These are phyloP conservation scores for Enteromius unitaeniatus DNA, from an alignment of 2,797 vertebrate species.

Conservation along the genomic window DNA sequence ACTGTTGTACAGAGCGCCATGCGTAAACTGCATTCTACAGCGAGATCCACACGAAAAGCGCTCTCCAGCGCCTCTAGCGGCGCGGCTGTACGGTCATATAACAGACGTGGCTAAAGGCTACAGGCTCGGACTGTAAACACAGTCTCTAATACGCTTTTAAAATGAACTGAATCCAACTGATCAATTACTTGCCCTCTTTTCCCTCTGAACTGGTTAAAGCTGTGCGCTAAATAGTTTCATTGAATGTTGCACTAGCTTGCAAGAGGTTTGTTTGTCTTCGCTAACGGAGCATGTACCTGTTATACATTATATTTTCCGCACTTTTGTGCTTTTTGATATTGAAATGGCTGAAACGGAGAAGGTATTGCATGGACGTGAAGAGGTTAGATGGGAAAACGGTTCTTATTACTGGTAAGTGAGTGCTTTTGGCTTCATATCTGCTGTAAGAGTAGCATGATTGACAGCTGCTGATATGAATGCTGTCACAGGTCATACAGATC, in stretches of 20 bases:
- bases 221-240: not conserved
- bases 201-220: not conserved
- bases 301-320: conserved; percentile 74
- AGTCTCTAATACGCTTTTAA: not conserved
- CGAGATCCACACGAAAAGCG: not conserved
- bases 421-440: not conserved
- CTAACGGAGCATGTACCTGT: conserved; percentile 73
- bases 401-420: conserved; percentile 80
- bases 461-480: not conserved
- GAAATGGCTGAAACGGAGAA: conserved; percentile 81
- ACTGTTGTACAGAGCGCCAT: not conserved
- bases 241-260: conserved; percentile 7
- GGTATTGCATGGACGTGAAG: conserved; percentile 77
- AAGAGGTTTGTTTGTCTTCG: not conserved
- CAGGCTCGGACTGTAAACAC: not conserved
- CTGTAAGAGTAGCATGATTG: not conserved
- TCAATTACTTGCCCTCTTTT: not conserved
- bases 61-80: not conserved
- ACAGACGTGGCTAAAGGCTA: not conserved
- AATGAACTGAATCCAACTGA: not conserved
- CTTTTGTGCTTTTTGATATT: conserved; percentile 76
- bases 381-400: conserved; percentile 84
- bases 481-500: not conserved
- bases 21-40: conserved; percentile 8
- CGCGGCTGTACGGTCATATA: not conserved